Conservation (phyloP, 2,113 vertebrate species). For the Carassius gibelio region DNA sequence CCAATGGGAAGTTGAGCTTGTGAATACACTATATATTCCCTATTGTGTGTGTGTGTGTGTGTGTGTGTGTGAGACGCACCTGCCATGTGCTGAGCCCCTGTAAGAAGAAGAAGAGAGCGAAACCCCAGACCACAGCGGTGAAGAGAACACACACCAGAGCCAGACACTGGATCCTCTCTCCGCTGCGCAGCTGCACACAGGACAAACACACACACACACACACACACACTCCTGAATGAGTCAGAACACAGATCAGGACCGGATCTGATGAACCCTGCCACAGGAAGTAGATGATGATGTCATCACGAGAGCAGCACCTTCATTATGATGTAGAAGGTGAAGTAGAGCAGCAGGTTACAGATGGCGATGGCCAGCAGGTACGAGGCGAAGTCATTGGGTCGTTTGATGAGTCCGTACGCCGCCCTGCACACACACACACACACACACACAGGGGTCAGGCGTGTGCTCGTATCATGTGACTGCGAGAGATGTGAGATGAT, state of each 20-base stretch:
- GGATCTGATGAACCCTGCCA: not conserved
- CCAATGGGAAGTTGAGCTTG: too few species aligned
- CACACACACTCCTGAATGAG: not conserved
- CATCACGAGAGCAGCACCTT: slow-evolving; percentile 76
- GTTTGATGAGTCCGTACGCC: slow-evolving; percentile 89
- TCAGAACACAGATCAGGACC: not conserved
- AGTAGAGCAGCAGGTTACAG: slow-evolving; percentile 98
- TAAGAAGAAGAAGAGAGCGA: slow-evolving; percentile 97
- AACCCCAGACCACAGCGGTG: slow-evolving; percentile 95
- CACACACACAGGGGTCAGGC: not conserved
- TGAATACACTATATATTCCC: too few species aligned
- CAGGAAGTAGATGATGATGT: slow-evolving; percentile 4
- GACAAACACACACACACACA: not conserved
- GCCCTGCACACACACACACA: slow-evolving; percentile 74
- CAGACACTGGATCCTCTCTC: slow-evolving; percentile 88
- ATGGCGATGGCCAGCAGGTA: slow-evolving; percentile 96
- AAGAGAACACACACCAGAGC: slow-evolving; percentile 88
- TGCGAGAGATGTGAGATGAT: not conserved
- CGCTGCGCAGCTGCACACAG: slow-evolving; percentile 74
- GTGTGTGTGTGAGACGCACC: slow-evolving; percentile 72
- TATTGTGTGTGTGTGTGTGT: not conserved
- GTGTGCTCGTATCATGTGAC: not conserved
- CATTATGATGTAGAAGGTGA: slow-evolving; percentile 99
- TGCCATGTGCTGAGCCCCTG: slow-evolving; percentile 99
- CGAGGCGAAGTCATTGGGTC: slow-evolving; percentile 95